Conservation (phyloP, 2,113 vertebrate genomes). For the Pogona vitticeps region DNA sequence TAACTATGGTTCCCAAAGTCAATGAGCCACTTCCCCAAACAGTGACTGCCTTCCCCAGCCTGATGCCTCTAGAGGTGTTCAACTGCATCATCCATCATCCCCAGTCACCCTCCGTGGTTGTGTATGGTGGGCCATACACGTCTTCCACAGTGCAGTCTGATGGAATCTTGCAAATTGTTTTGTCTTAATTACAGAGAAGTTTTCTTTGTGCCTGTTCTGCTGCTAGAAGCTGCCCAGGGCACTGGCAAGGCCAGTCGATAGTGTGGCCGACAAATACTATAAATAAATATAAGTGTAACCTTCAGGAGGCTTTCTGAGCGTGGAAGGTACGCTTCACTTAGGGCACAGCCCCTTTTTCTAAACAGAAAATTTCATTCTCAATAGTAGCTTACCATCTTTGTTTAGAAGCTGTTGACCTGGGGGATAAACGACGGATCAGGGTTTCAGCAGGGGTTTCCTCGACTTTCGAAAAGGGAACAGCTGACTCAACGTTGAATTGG, state of each 20-base stretch:
- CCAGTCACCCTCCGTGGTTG: background rate
- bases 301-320: background rate
- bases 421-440: background rate
- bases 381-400: background rate
- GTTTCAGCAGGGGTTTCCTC: background rate
- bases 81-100: background rate
- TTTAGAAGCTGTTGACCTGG: conserved; percentile 11
- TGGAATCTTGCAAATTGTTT: background rate
- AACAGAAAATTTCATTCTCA: background rate
- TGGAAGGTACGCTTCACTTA: background rate
- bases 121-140: background rate
- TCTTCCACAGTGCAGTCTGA: too few species aligned
- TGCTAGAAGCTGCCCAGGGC: too few species aligned
- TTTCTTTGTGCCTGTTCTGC: too few species aligned
- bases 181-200: too few species aligned
- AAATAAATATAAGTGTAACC: background rate
- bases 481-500: background rate
- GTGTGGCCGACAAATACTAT: too few species aligned
- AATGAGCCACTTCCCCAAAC: background rate
- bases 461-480: background rate
- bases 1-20: background rate
- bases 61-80: background rate
- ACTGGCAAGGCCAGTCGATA: too few species aligned
- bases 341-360: background rate
- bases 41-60: background rate